Evolutionary conservation across 2,797 vertebrate species (phyloP), one percentile per base, ranked within the genome.

Genomic region (Crocidura indochinensis): DNA sequence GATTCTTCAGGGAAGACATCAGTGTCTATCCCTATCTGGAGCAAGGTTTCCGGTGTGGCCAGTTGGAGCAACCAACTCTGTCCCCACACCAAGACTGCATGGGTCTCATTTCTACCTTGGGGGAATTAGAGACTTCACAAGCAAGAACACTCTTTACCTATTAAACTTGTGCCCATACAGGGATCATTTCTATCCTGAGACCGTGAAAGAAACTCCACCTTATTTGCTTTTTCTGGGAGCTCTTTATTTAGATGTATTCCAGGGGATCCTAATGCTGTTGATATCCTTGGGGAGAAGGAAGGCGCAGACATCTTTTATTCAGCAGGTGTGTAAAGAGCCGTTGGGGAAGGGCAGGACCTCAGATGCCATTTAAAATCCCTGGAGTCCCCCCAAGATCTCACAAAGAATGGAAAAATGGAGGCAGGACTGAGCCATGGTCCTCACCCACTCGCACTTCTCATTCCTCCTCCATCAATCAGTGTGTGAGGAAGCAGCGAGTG

Each of bases 401-500:
- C 5, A 20, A 67, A 93, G 22, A 20, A 19, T 14, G 53, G 26
- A 85, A 56, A 38, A 77, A 65, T 60, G 53, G 51, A 91, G 72
- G 0, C 3, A 9, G 27, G n/a, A 81, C 6, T 8, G 8, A 19
- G 11, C 1, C 11, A 10, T 11, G 6, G 22, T 62, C 53, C 56
- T 60, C 56, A 38, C 1, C 44, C 27, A 67, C 38, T 75, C 62
- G 20, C 10, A 74, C 26, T 53, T 2, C 17, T 56, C 47, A 46
- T 92, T 91, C 76, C 47, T 85, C 44, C 83, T 72, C 56, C 82
- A 51, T 82, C 67, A 62, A 51, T 82, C 67, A 62, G 27, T 88
- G 12, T 73, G 94, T 93, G 87, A 94, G 91, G 78, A 90, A 96
- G 92, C 96, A 96, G 94, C 95, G 87, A 80, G 80, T 97, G 96